A percentile compares a stretch with the other conserved stretches of the same genome.
These are phyloP conservation scores for Subacronicta megacephala DNA, from an alignment of 2,888 invertebrate genomes.

Conservation along the genomic window DNA sequence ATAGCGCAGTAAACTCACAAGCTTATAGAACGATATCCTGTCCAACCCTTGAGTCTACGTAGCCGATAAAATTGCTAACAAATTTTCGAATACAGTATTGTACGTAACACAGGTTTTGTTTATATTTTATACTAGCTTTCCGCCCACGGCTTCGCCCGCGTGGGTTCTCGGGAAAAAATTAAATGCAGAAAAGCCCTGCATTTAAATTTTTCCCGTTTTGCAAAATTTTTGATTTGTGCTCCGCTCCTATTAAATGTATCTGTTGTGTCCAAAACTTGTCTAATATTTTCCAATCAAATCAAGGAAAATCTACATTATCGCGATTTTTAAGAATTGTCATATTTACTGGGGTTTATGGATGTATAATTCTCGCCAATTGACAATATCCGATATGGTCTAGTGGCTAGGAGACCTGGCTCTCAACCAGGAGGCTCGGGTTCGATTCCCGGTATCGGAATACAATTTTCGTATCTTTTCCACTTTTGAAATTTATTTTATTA, in stretches of 20 bases:
- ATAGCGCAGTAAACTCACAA: constrained; percentile 24
- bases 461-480: background rate
- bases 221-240: too few relatives aligned
- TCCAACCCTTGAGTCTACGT: background rate
- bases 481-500: background rate
- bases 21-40: constrained; percentile 16
- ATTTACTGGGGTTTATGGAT: background rate
- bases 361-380: background rate
- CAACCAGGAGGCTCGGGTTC: constrained; percentile 91
- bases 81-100: constrained; percentile 2
- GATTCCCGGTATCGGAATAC: constrained; percentile 90
- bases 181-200: too few relatives aligned
- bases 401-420: constrained; percentile 91
- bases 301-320: too few relatives aligned
- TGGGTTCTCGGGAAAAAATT: too few relatives aligned
- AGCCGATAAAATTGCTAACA: constrained; percentile 4
- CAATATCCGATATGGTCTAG: constrained; percentile 90
- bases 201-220: too few relatives aligned
- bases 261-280: background rate
- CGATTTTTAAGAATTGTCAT: too few relatives aligned
- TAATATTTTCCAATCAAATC: too few relatives aligned
- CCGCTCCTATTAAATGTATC: background rate
- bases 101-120: background rate
- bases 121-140: too few relatives aligned
- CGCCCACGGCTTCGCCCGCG: too few relatives aligned